Conservation (phyloP, 1,140 invertebrate genomes). For the Oncopodura yosiiana region DNA sequence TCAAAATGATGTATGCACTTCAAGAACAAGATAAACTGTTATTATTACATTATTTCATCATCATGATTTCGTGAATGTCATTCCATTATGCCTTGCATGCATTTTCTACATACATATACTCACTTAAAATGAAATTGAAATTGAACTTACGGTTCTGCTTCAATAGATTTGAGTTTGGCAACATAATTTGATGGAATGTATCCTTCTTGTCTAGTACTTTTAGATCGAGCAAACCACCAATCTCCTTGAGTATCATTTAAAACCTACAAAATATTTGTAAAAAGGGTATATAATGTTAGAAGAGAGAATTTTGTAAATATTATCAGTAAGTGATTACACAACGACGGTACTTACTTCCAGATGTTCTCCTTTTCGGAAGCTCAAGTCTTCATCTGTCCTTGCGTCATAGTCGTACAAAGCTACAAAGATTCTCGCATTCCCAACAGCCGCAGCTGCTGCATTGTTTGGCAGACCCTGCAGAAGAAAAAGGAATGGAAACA, state of each 20-base stretch:
- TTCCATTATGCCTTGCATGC: no score
- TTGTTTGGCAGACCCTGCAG: slow-evolving; percentile 30
- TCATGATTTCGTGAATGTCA: no score
- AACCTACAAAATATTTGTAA: no score
- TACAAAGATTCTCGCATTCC: slow-evolving; percentile 75
- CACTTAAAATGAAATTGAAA: slow-evolving; percentile 35
- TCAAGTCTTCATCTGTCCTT: slow-evolving; percentile 94
- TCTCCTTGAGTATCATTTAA: slow-evolving; percentile 97
- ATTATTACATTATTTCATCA: no score
- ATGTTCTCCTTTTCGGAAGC: slow-evolving; percentile 96
- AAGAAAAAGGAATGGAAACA: no score
- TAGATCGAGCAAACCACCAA: slow-evolving; percentile 96
- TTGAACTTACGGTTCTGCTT: slow-evolving; percentile 92
- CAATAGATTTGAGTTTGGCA: slow-evolving; percentile 95
- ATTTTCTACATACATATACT: no score
- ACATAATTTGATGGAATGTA: slow-evolving; percentile 99
- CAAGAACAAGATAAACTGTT: no score
- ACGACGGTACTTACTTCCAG: no score
- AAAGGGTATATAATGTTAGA: no score
- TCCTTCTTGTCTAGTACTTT: slow-evolving; percentile 86
- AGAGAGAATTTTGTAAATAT: no score
- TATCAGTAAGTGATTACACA: no score
- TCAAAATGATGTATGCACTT: no score
- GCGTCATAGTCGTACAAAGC: slow-evolving; percentile 98
- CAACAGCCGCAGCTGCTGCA: slow-evolving; percentile 43